Conservation (phyloP, 1,140 invertebrate species). For the Bombus pyrosoma region DNA sequence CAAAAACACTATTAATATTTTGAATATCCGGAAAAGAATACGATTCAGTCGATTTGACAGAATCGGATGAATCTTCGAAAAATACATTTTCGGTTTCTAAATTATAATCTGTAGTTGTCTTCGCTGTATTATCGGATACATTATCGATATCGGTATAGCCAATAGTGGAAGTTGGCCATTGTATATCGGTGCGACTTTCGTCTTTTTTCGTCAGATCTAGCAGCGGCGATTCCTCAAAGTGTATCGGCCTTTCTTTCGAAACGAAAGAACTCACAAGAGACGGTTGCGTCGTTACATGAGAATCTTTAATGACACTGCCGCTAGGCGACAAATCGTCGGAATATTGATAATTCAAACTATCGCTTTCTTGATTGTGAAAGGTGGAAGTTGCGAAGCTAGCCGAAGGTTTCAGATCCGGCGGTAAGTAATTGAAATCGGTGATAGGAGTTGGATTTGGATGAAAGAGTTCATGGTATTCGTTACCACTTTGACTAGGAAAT, state of each 20-base stretch:
- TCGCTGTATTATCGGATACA: not conserved
- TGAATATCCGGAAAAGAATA: not conserved
- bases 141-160: not conserved
- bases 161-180: constrained; percentile 20
- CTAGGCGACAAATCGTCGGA: constrained; percentile 35
- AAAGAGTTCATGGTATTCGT: not conserved
- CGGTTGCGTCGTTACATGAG: not conserved
- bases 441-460: not conserved
- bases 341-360: constrained; percentile 16
- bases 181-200: constrained; percentile 28
- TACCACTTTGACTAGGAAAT: not conserved
- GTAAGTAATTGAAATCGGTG: not conserved
- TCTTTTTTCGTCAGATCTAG: constrained; percentile 47
- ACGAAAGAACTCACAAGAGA: not conserved
- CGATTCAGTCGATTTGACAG: not conserved
- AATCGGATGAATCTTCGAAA: not conserved
- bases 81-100: not conserved
- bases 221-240: constrained; percentile 57
- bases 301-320: constrained; percentile 21
- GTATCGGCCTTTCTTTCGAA: constrained; percentile 14
- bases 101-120: constrained; percentile 15
- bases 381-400: constrained; percentile 20
- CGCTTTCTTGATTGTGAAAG: not conserved
- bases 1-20: not conserved
- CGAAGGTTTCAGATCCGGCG: not conserved